Conservation (phyloP, 2,797 vertebrate genomes). For the Epinephelus awoara region DNA sequence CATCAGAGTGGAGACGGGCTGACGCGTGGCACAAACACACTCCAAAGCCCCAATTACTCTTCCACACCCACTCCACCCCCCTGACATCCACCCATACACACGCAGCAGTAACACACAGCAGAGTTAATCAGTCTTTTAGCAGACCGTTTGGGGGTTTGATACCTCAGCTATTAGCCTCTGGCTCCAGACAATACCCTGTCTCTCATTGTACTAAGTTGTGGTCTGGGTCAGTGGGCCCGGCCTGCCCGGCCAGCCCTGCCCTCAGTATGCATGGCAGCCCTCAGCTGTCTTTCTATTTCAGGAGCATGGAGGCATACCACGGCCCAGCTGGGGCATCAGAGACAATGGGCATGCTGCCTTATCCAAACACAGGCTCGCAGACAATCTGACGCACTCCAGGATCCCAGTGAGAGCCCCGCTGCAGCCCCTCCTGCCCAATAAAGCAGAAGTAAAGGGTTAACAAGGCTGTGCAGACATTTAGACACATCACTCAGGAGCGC, state of each 20-base stretch:
- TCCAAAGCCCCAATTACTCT: slow-evolving; percentile 79
- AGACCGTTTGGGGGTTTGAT: slow-evolving; percentile 76
- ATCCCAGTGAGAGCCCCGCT: slow-evolving; percentile 75
- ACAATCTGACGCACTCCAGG: slow-evolving; percentile 86
- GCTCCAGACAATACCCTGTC: slow-evolving; percentile 89
- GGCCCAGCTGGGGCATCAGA: slow-evolving; percentile 90
- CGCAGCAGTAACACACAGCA: slow-evolving; percentile 57
- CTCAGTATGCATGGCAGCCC: slow-evolving; percentile 87
- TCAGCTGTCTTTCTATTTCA: slow-evolving; percentile 96
- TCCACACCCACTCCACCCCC: slow-evolving; percentile 45
- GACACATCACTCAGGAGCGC: slow-evolving; percentile 52
- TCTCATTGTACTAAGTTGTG: slow-evolving; percentile 86
- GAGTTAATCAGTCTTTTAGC: slow-evolving; percentile 81
- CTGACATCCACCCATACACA: slow-evolving; percentile 52
- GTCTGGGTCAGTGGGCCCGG: slow-evolving; percentile 74
- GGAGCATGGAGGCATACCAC: slow-evolving; percentile 89
- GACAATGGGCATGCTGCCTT: slow-evolving; percentile 88
- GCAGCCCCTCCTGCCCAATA: slow-evolving; percentile 61
- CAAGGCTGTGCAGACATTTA: slow-evolving; percentile 60
- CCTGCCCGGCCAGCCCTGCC: slow-evolving; percentile 80
- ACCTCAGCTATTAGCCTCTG: slow-evolving; percentile 84
- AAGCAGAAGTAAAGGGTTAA: slow-evolving; percentile 75
- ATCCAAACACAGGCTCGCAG: slow-evolving; percentile 86
- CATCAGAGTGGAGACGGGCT: slow-evolving; percentile 78
- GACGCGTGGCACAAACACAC: slow-evolving; percentile 78